A percentile compares a stretch with the other conserved stretches of the same genome.
phyloP scores from a whole-genome alignment of 2,113 vertebrate species.

The Eretmochelys imbricata region DNA sequence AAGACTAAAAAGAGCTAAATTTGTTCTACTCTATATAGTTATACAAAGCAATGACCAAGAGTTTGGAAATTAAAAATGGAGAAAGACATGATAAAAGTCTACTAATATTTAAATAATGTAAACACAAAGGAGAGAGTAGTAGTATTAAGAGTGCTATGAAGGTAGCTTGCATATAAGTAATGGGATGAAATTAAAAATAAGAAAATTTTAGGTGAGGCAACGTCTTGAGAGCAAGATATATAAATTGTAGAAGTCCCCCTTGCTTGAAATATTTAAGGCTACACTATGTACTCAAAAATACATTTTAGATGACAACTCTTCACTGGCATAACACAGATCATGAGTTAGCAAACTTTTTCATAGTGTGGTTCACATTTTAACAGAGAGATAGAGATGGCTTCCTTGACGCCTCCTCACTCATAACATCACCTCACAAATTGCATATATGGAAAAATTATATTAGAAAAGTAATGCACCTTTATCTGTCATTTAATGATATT shows the following conservation, averaged over 20 bases:
- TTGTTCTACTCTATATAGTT: neutral
- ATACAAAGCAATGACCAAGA: neutral
- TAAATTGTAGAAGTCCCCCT: neutral
- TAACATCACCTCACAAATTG: neutral
- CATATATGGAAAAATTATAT: neutral
- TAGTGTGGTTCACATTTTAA: neutral
- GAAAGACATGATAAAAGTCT: neutral
- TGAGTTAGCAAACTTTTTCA: neutral
- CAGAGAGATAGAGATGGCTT: neutral
- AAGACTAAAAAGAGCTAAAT: neutral
- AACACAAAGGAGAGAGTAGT: neutral
- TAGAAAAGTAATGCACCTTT: neutral
- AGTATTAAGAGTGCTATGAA: neutral
- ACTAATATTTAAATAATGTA: neutral
- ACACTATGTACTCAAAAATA: neutral
- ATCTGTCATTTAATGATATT: neutral
- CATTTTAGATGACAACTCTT: neutral
- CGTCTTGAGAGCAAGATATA: neutral
- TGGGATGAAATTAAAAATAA: too few species aligned
- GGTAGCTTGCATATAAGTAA: neutral
- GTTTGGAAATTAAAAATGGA: neutral
- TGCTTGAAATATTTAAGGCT: neutral
- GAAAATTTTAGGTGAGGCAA: neutral
- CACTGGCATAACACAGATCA: neutral
- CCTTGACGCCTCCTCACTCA: neutral